A percentile compares a stretch with the other conserved stretches of the same genome.
Evolutionary conservation across 2,888 invertebrate genomes (phyloP).

Genomic region (Ochlodes sylvanus): DNA sequence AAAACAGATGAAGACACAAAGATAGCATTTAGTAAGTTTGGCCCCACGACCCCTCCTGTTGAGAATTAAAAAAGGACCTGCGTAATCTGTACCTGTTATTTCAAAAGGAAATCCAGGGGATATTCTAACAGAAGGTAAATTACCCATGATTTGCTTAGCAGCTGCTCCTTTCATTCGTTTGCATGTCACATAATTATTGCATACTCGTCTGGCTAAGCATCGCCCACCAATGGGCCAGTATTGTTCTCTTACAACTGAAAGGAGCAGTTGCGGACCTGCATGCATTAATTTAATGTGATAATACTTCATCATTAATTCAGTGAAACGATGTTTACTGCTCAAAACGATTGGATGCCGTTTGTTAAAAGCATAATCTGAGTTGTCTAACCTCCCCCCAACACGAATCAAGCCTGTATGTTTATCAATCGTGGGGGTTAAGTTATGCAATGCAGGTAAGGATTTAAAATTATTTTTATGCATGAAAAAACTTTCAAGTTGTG

Average conservation of each 20-base stretch:
- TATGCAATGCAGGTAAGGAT: constrained; percentile 3
- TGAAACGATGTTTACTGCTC: constrained; percentile 8
- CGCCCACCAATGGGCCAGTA: constrained; percentile 4
- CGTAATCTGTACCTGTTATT: constrained; percentile 6
- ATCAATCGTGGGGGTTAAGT: constrained; percentile 9
- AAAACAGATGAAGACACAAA: constrained; percentile 38
- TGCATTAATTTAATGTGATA: constrained; percentile 8
- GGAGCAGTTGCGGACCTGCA: constrained; percentile 6
- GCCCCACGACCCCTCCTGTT: constrained; percentile 13
- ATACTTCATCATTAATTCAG: constrained; percentile 9
- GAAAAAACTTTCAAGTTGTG: constrained; percentile 12
- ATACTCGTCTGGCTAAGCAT: background rate
- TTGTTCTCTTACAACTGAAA: constrained; percentile 2
- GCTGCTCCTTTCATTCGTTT: constrained; percentile 14
- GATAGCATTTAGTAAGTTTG: constrained; percentile 9
- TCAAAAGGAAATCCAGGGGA: constrained; percentile 10
- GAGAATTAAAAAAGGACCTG: constrained; percentile 17
- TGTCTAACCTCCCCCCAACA: constrained; percentile 3
- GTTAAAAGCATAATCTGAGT: constrained; percentile 7
- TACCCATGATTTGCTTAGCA: constrained; percentile 15
- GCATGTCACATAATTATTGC: constrained; percentile 10
- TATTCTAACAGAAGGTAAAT: background rate
- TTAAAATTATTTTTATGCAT: constrained; percentile 13
- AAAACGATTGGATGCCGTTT: constrained; percentile 13
- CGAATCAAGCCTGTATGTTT: constrained; percentile 1